Base-by-base conservation (phyloP, 2,888 invertebrate genomes). In the Drosophila rubida region DNA sequence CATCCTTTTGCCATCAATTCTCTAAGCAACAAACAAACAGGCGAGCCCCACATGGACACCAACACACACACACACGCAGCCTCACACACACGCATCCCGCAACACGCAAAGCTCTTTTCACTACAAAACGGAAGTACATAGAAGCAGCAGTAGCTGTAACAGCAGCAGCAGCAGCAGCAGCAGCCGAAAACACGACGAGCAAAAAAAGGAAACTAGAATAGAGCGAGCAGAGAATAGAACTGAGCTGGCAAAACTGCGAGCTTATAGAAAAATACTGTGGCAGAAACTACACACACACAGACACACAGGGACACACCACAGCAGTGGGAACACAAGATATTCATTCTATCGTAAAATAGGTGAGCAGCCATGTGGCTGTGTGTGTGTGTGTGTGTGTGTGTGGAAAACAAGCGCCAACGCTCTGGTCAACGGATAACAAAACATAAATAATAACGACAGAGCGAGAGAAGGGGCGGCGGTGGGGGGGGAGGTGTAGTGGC, bases 371-470 rank as follows among this genome's bases (percentile, higher is more conserved):
- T 37, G 16, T 48, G 41, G n/a, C n/a, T n/a, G n/a, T n/a, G n/a
- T n/a, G n/a, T n/a, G n/a, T n/a, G n/a, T 44, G 25, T 49, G 54
- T 61, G 19, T 46, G 41, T 46, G 65, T 60, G 69, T 55, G 39
- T 59, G 71, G 69, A 77, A 80, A 88, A 82, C 81, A 78, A 85
- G 82, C 79, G 69, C 69, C 79, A 80, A 84, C 68, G 75, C 86
- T 89, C 87, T 87, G 87, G 87, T 83, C 81, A 88, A 81, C 89
- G 88, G 85, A 88, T 80, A 89, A 89, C 88, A 87, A 84, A 83
- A 84, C 90, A 90, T 90, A 90, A 89, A 89, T 89, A 89, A 90
- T 89, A 90, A 90, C 83, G 82, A 80, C 84, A 41, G 51, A 78
- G 35, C 22, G 44, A 39, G 11, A 9, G 37, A 2, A 27, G 13